Evolutionary conservation across 2,888 invertebrate genomes (phyloP), one percentile per base, ranked within the genome.

Genomic region (Dynastes grantii): DNA sequence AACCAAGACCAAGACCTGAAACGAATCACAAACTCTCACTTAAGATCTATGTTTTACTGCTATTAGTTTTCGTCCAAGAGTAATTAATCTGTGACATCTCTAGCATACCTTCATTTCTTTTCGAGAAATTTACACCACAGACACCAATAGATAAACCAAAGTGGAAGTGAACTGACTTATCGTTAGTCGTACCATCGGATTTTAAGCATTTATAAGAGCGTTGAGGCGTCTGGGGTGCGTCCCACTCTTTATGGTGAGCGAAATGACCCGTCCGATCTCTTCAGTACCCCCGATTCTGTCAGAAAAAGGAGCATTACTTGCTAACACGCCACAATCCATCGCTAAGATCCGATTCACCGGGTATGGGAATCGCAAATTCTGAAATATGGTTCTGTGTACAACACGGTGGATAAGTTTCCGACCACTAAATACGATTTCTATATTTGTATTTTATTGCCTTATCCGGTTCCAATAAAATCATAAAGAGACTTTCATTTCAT

Each of bases 161-260:
- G 3, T 63, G 13, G 32, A 29, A 51, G 5, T 51, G 49, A 68
- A 68, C 51, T 68, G 49, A 63, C 45, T n/a, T 22, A 11, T 49
- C 8, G 61, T 27, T 75, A 45, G 55, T 55, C 27, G 61, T 63
- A 61, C 61, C 27, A 40, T 75, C 61, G 61, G 27, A 75, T 75
- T 75, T 75, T 75, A 45, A 29, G 27, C 63, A 75, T 75, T 61
- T 75, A 75, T 75, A 75, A 8, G 58, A n/a, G 11, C n/a, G 58
- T 37, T 6, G n/a, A 45, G 16, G 49, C 8, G 61, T 61, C 61
- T 61, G 73, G 73, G 73, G 73, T 75, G 73, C 22, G 63, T 75
- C 73, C 73, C 73, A 75, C 73, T 75, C 73, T 75, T 75, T 45
- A 61, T 61, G 61, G 73, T 75, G 61, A 61, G 49, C 58, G 37